Conservation (phyloP, 2,888 invertebrate species). For the Lasioglossum lativentre region DNA sequence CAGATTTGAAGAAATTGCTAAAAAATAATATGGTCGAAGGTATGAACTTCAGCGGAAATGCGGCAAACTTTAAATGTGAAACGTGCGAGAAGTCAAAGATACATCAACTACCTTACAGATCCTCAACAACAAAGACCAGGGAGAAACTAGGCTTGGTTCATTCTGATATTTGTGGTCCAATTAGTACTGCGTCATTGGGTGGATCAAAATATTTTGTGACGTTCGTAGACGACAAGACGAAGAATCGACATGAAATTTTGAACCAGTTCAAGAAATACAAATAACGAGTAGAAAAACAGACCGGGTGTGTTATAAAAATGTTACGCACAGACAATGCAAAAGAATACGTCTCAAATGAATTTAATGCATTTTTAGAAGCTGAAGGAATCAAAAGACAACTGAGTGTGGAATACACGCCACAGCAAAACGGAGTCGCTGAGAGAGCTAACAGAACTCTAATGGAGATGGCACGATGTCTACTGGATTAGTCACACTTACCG, state of each 20-base stretch:
- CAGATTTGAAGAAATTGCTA: background rate
- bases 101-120: background rate
- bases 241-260: background rate
- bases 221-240: constrained; percentile 46
- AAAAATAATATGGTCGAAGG: background rate
- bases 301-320: background rate
- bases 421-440: constrained; percentile 76
- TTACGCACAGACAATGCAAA: constrained; percentile 46
- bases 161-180: background rate
- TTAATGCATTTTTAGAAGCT: constrained; percentile 24
- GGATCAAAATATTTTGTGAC: constrained; percentile 53
- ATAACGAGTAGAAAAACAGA: background rate
- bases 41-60: background rate
- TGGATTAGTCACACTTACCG: constrained; percentile 64
- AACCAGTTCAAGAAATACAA: background rate
- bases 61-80: background rate
- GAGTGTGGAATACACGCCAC: constrained; percentile 70
- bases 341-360: constrained; percentile 58
- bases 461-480: constrained; percentile 72
- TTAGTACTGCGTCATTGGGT: constrained; percentile 3
- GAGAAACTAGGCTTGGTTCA: background rate
- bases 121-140: background rate
- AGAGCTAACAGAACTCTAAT: constrained; percentile 73
- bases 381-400: constrained; percentile 55
- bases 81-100: background rate